Percentiles rank a stretch among this genome's conserved stretches.
Conservation (phyloP, 2,888 invertebrate species). For the Himalopsyche tibetana region DNA sequence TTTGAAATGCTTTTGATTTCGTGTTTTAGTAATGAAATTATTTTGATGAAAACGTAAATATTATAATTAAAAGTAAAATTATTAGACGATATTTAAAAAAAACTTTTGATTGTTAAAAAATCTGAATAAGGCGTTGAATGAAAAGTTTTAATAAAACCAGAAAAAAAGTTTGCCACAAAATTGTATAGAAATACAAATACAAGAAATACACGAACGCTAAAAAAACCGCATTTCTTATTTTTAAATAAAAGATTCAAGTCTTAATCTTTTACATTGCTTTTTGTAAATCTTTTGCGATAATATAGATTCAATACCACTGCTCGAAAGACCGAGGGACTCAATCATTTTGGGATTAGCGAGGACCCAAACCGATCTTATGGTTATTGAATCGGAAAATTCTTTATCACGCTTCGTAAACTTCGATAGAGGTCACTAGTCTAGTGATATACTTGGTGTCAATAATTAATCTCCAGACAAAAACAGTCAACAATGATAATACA, state of each 20-base stretch:
- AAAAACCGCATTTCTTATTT: neutral
- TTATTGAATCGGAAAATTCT: constrained; percentile 43
- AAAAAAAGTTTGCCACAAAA: neutral
- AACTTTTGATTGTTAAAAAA: no score
- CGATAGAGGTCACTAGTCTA: constrained; percentile 36
- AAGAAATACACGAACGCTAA: no score
- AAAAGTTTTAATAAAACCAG: no score
- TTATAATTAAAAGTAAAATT: no score
- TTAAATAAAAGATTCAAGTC: neutral
- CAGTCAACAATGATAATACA: neutral
- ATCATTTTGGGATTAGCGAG: constrained; percentile 29
- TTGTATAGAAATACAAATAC: neutral
- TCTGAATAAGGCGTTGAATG: no score
- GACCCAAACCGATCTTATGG: constrained; percentile 41
- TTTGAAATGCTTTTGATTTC: no score
- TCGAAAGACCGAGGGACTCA: constrained; percentile 32
- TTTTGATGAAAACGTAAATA: no score
- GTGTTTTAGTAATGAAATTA: no score
- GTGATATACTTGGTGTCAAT: constrained; percentile 32
- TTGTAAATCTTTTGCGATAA: neutral
- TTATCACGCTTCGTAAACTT: constrained; percentile 16
- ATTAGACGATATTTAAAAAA: no score
- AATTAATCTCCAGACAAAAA: constrained; percentile 27
- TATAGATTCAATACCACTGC: constrained; percentile 22
- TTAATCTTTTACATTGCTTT: constrained; percentile 27